Base-by-base conservation (phyloP, 2,888 invertebrate species). In the Teleogryllus oceanicus region DNA sequence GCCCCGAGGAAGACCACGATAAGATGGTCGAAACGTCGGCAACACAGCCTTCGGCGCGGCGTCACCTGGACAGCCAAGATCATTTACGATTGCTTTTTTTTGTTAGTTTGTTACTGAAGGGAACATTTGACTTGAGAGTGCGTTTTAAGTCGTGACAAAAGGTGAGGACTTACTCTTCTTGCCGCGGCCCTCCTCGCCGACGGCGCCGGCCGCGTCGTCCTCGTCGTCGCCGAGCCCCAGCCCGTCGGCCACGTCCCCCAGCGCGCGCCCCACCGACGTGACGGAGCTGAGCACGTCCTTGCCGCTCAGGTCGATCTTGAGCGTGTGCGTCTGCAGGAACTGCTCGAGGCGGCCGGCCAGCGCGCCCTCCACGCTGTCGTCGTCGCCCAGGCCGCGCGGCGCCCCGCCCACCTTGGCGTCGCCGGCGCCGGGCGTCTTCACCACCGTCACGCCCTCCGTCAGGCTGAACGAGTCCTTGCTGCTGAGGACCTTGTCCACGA, bases 251-350 rank as follows among this genome's bases (percentile, higher is more conserved):
- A 91, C 91, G 85, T 94, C 93, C 85, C 93, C 93, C 81, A 96
- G 89, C 82, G 94, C 94, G 83, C 95, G 91, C 51, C 95, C 95
- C 50, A 93, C 93, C 80, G 93, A 92, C 83, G 93, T 91, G 80
- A 95, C 93, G 37, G 94, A 93, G 84, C 93, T 93, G 16, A 95
- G 90, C 80, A 96, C 93, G 85, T 96, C 95, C 84, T 92, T 91
- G 82, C 95, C 95, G 87, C 95, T 95, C 82, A 96, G 89, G 87
- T 96, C 94, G 78, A 96, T 92, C 86, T 94, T 93, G 84, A 96
- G 89, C 49, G 94, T 93, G 88, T 95, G 95, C 0, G 94, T 91
- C 85, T 92, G 92, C 81, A 96, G 88, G 89, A 95, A 96, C 82
- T 91, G 90, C 85, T 93, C 92, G 83, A 95, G 88, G 83, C 94